Percentiles rank a stretch among this genome's conserved stretches.
These are phyloP conservation scores for Sturnira hondurensis DNA, from an alignment of 2,113 vertebrate genomes.

Conservation along the genomic window DNA sequence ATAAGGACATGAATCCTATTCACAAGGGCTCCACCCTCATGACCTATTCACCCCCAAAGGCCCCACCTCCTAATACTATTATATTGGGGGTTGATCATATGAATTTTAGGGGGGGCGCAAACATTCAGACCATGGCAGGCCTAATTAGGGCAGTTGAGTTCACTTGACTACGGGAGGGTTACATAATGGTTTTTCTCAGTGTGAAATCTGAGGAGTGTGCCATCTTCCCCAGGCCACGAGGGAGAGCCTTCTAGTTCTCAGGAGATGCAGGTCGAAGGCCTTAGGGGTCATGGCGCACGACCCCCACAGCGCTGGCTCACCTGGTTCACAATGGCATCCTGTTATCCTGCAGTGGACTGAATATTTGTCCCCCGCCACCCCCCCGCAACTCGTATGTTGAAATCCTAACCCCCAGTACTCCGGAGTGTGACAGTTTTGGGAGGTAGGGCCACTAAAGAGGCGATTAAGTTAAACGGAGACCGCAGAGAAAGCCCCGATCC, in stretches of 20 bases:
- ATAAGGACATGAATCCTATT: background rate
- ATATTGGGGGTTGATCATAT: background rate
- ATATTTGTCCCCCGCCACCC: too few species aligned
- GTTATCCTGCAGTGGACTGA: background rate
- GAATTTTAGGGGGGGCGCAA: background rate
- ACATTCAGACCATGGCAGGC: background rate
- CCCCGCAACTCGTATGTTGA: fast-evolving
- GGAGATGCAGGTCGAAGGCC: background rate
- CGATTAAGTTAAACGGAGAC: background rate
- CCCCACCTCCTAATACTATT: background rate
- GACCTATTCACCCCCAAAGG: background rate
- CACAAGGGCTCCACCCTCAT: background rate
- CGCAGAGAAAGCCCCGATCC: background rate
- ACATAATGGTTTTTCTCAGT: background rate
- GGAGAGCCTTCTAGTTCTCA: background rate
- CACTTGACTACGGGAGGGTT: background rate
- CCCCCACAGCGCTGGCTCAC: background rate
- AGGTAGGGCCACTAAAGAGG: background rate
- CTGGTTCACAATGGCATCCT: background rate
- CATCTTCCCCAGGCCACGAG: background rate
- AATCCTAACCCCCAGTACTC: background rate
- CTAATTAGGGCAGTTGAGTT: background rate
- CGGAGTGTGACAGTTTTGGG: background rate
- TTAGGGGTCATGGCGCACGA: background rate
- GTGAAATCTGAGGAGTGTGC: background rate